Conservation (phyloP, 1,140 invertebrate species). For the Philotrypesis tridentata region DNA sequence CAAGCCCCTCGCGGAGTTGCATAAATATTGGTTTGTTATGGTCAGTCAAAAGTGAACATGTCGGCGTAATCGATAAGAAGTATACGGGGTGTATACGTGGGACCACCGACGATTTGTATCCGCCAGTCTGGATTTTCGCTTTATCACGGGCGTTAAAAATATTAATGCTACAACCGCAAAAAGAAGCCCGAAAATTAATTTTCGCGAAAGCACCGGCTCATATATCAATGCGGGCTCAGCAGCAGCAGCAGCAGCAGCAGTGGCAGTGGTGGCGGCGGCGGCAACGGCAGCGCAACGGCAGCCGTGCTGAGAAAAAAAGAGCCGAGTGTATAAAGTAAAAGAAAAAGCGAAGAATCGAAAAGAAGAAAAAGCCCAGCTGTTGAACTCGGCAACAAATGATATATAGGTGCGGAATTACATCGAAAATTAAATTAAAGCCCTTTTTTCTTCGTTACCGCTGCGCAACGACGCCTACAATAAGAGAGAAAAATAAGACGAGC, state of each 20-base stretch:
- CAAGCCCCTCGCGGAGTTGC: background rate
- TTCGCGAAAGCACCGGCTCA: conserved; percentile 39
- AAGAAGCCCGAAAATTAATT: conserved; percentile 52
- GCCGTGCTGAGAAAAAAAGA: conserved; percentile 27
- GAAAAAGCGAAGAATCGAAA: background rate
- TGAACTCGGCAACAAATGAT: conserved; percentile 32
- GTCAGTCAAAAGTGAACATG: background rate
- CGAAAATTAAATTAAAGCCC: conserved; percentile 50
- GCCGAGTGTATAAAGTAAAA: background rate
- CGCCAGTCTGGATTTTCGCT: background rate
- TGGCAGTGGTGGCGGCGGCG: too few species aligned
- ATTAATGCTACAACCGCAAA: conserved; percentile 14
- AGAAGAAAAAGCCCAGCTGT: background rate
- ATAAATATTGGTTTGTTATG: background rate
- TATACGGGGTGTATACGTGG: background rate
- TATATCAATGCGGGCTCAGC: conserved; percentile 14
- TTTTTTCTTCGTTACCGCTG: conserved; percentile 42
- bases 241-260: background rate
- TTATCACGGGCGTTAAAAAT: conserved; percentile 36
- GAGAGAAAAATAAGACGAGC: conserved; percentile 39
- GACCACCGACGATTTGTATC: background rate
- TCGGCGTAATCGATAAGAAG: background rate
- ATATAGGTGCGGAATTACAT: conserved; percentile 46
- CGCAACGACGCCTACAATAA: conserved; percentile 25
- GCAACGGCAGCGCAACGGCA: too few species aligned